Base-by-base conservation (phyloP, 2,113 vertebrate species). In the Tichodroma muraria region DNA sequence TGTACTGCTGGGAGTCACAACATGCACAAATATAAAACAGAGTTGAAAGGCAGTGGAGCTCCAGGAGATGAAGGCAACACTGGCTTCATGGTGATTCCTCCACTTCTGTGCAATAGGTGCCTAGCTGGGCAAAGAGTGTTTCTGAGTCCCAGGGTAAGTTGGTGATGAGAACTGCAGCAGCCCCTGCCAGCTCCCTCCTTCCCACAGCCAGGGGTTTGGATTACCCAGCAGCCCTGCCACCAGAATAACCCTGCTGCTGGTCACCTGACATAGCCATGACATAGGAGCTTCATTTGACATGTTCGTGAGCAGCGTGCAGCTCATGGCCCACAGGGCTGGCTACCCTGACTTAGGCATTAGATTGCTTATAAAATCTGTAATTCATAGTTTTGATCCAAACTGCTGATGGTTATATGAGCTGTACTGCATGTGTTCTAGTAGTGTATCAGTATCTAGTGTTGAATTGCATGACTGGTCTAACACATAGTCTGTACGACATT, bases 171-270 rank as follows among this genome's bases (percentile, higher is more conserved):
- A 27, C 72, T 96, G 37, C 72, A 75, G 52, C 72, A 93, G 88
- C 72, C 72, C 56, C 90, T 94, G 88, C 85, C 90, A 93, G 90
- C 72, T 94, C 59, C 47, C 71, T 94, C 89, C 79, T 93, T 96
- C 90, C 88, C 47, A 70, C 50, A 85, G 82, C 81, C 79, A 66
- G 79, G 90, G 92, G 83, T 88, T 94, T 93, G 90, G 94, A 73
- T 95, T 90, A 88, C 69, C 60, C 71, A 92, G 72, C 90, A 95
- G 82, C 23, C 68, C 15, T 53, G 47, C 52, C 76, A 84, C 76
- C 89, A 96, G 85, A 93, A 94, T 96, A 93, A 90, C 88, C 52
- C 59, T 90, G 64, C 76, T 80, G 79, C 90, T 88, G 59, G 68
- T 94, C 94, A 85, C 47, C 82, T 82, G 95, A 83, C 13, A 21